Evolutionary conservation across 2,888 invertebrate species (phyloP), one percentile per base, ranked within the genome.

Genomic region (Frankliniella intonsa): DNA sequence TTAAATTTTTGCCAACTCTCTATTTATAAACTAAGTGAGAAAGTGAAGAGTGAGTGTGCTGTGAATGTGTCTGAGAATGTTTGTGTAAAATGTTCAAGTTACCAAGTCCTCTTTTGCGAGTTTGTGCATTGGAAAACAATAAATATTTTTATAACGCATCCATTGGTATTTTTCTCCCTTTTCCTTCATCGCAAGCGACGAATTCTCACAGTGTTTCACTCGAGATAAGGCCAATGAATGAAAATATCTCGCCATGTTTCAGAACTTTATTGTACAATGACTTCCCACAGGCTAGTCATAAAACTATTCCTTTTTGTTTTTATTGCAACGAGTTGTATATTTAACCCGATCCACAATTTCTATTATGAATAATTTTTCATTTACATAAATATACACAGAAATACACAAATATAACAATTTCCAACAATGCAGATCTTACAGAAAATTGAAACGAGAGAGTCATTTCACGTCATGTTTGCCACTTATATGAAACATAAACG

Each of bases 1-100:
- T 25, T 76, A 1, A 10, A 12, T 25, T 22, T 83, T 81, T 81
- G 82, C 83, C 82, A 82, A 83, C 82, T 83, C 82, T 81, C 81
- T 80, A 81, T 83, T 83, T 80, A 82, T 84, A 82, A 84, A 38
- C 83, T 84, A 83, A 83, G 82, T 84, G 84, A 83, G 80, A 83
- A 83, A 84, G 82, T 82, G 22, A 81, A 27, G 69, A 1, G 25
- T 76, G 55, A 27, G 69, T 12, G 25, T 76, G 55, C 10, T 76
- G 69, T 22, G 69, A 25, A 76, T 76, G 69, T 76, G 25, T 76
- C 5, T 55, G 55, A 14, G 69, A 25, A 62, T 62, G 55, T 55
- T 5, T 55, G 55, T 55, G 69, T 76, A 25, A 22, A 25, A 25
- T 76, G 25, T 76, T 25, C 9, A 22, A 76, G 25, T 76, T 81